Base-by-base conservation (phyloP, 1,140 invertebrate genomes). In the Gryllus bimaculatus region DNA sequence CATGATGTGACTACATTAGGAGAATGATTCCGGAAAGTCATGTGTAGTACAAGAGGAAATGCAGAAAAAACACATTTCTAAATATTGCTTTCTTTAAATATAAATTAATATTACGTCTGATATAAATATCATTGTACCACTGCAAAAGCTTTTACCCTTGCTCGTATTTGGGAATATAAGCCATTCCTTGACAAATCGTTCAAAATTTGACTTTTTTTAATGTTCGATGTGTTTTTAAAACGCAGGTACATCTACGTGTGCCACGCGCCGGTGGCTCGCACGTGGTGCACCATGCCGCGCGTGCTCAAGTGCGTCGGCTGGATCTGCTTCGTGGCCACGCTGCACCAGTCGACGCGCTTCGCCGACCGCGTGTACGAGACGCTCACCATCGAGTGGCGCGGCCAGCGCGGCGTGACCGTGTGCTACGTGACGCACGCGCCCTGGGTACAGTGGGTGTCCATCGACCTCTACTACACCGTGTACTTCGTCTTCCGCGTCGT, bases 401-500 rank as follows among this genome's bases (percentile, higher is more conserved):
- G 91, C 0, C 84, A 90, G 74, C 84, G 85, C 76, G 89, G 39
- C 8, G 83, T 84, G 8, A 81, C 81, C 66, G 86, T 84, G 73
- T 92, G 90, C 83, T 86, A 87, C 81, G 86, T 88, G 78, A 83
- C 85, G 75, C 87, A 88, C 73, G 90, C 92, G 3, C 80, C 87
- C 8, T 94, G 93, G 93, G 92, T 94, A 20, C 83, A 90, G 10
- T 87, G 87, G 39, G 82, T 93, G 8, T 91, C 91, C 0, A 84
- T 89, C 66, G 89, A 94, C 83, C 84, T 92, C 2, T 97, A 96
- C 85, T 96, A 90, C 86, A 92, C 91, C 48, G 86, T 90, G 2
- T 97, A 96, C 86, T 96, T 89, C 85, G 90, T 92, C 82, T 97
- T 97, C 84, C 89, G 96, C 7, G 93, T 97, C 8, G 86, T 98